Base-by-base conservation (phyloP, 2,888 invertebrate genomes). In the Tuta absoluta region DNA sequence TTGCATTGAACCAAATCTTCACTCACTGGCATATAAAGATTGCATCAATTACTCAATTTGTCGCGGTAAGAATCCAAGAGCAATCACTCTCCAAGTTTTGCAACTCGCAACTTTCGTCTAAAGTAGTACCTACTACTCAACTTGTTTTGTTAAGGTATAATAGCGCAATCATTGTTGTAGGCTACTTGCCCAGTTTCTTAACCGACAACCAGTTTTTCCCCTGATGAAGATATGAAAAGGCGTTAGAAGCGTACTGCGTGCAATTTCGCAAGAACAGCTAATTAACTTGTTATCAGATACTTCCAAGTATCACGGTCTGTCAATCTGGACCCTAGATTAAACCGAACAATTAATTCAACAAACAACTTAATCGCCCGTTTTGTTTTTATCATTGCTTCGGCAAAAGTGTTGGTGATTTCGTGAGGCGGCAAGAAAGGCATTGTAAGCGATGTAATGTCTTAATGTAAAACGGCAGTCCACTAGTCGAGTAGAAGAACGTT, bases 181-280 rank as follows among this genome's bases (percentile, higher is more conserved):
- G 74, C 70, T 78, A 74, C 77, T 75, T 75, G 77, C 71, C 73
- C 51, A 23, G 73, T 90, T 84, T 84, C 77, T 83, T 80, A 87
- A 88, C 67, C 72, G 84, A 86, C 86, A 84, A 86, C 86, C 77
- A 84, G 86, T 87, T 88, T 86, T 87, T 85, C 81, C 80, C 68
- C 69, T 70, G 84, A 86, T 87, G 85, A 87, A 88, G 87, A 87
- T 86, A 89, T 83, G 80, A 75, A 76, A 78, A 64, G 62, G 66
- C 63, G 66, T 65, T 65, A 62, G 41, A 21, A 33, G 63, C 61
- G 48, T 51, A 21, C 60, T 56, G 63, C 65, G 62, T 60, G 51
- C 62, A 51, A 64, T 64, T 66, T 66, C 57, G 56, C 53, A 65
- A 62, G 23, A 33, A 5, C 28, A 63, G 58, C 71, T 73, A 75